phyloP scores from a whole-genome alignment of 2,113 vertebrate genomes.

The Circaetus cinerascens region DNA sequence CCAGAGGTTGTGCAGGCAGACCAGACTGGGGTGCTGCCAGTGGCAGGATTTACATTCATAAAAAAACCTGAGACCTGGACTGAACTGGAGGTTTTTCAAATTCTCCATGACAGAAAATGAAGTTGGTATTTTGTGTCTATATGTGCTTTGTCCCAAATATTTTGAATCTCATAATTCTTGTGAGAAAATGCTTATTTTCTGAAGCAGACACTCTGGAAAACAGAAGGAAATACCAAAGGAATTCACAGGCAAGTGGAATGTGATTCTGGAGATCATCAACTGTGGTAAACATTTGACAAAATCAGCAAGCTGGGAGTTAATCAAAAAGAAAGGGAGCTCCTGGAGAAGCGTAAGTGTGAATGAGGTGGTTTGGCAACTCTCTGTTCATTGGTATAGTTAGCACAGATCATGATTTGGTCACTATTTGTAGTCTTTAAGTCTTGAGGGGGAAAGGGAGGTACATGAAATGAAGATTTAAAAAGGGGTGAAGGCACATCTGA shows the following conservation, averaged over 20 bases:
- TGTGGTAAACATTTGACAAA: neutral
- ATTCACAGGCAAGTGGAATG: neutral
- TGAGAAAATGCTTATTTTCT: neutral
- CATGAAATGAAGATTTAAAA: neutral
- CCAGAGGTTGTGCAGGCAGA: too few relatives aligned
- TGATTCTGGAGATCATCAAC: neutral
- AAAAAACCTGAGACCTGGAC: neutral
- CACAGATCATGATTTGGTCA: neutral
- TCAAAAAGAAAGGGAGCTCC: neutral
- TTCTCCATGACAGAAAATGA: neutral
- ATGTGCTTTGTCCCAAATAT: neutral
- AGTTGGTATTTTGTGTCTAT: neutral
- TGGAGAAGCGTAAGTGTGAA: neutral
- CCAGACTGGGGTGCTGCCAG: neutral
- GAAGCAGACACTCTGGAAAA: neutral
- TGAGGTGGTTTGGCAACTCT: neutral
- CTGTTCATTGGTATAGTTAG: neutral
- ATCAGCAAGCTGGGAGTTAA: neutral
- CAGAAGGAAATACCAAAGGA: neutral
- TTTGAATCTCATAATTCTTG: neutral
- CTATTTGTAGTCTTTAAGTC: neutral
- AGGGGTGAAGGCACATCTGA: neutral
- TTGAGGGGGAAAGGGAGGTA: neutral
- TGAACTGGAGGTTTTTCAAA: neutral
- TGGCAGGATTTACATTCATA: neutral